Conservation (phyloP, 2,888 invertebrate genomes). For the Phania funesta region DNA sequence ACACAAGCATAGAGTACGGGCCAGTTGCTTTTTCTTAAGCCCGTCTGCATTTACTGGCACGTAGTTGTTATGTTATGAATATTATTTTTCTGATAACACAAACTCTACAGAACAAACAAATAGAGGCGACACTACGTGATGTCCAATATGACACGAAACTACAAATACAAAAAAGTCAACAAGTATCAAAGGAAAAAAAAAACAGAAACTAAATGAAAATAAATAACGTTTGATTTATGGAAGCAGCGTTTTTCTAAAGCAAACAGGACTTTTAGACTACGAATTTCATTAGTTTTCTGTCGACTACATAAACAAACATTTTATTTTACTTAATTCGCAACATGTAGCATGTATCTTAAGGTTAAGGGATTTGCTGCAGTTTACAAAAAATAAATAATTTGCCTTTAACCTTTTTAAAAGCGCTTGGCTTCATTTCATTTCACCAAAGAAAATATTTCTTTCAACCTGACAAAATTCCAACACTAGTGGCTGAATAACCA, state of each 20-base stretch:
- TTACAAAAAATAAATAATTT: no score
- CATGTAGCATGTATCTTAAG: not conserved
- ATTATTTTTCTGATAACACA: slow-evolving; percentile 58
- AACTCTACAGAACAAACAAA: slow-evolving; percentile 29
- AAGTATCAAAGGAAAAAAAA: not conserved
- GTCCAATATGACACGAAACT: slow-evolving; percentile 50
- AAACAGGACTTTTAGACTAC: slow-evolving; percentile 23
- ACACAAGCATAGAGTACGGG: slow-evolving; percentile 26
- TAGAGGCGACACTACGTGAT: slow-evolving; percentile 56
- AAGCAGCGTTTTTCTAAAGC: not conserved
- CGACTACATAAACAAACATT: not conserved
- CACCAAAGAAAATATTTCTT: not conserved
- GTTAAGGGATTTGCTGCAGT: slow-evolving; percentile 5
- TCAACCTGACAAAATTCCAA: not conserved
- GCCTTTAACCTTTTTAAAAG: not conserved
- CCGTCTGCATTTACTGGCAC: slow-evolving; percentile 50
- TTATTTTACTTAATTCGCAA: slow-evolving; percentile 5
- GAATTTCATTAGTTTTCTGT: slow-evolving; percentile 6
- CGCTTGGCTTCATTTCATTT: not conserved
- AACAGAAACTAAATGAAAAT: slow-evolving; percentile 25
- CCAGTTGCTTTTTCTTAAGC: slow-evolving; percentile 43
- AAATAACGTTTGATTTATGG: slow-evolving; percentile 53
- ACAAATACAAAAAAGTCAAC: not conserved
- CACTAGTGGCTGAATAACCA: not conserved
- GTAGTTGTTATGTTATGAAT: slow-evolving; percentile 60